Base-by-base conservation (phyloP, 2,888 invertebrate species). In the Liposcelis brunnea region DNA sequence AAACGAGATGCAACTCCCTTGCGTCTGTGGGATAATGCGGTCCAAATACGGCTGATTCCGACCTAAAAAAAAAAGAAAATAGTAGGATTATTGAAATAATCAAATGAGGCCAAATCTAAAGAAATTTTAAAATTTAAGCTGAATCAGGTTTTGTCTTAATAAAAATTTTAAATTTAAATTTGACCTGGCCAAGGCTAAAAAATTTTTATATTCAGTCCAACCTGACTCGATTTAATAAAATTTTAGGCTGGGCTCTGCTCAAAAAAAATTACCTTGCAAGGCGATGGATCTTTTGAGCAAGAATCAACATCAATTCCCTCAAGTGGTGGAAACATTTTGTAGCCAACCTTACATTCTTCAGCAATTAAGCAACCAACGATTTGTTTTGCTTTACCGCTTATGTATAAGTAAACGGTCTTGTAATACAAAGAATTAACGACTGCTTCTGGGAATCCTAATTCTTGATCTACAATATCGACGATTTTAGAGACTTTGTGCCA, bases 41-140 rank as follows among this genome's bases (percentile, higher is more conserved):
- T 40, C 40, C 40, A 40, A 19, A 40, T 40, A 18, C 40, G 40
- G 21, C 40, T 40, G 40, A 40, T 40, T 21, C 40, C 40, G 11
- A 40, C 19, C 37, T 32, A n/a, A 32, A 32, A 32, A 32, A 11
- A 11, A 32, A 10, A n/a, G 10, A 11, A 32, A 32, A n/a, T 11
- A 11, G 10, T 10, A 32, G 10, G 32, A 11, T 32, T n/a, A 11
- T n/a, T 32, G n/a, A 32, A 32, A n/a, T 11, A 10, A 32, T n/a
- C 10, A n/a, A 11, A 10, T n/a, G 10, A 32, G n/a, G 32, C 10
- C 10, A 32, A 11, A 10, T 32, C 10, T n/a, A 11, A n/a, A n/a
- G n/a, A 11, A 11, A 10, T 32, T 32, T 11, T 32, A 11, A 32
- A n/a, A 32, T 32, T 32, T 32, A n/a, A 32, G 32, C 10, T 11